phyloP scores from a whole-genome alignment of 2,888 invertebrate species.

The Pandemis corylana region DNA sequence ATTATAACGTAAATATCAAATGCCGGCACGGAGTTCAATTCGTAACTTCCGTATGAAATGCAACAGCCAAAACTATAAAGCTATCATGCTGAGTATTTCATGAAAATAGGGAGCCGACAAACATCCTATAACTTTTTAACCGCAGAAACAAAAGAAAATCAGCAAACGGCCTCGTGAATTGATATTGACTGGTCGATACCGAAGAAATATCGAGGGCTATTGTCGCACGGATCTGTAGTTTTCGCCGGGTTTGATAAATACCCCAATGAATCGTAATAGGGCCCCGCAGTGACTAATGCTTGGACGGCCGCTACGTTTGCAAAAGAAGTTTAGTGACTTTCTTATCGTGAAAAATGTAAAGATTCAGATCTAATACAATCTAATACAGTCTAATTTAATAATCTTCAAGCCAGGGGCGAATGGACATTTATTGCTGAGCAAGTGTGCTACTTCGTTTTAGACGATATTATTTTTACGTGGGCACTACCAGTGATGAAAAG shows the following conservation, averaged over 20 bases:
- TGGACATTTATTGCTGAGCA: neutral
- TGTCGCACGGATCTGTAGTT: slow-evolving; percentile 32
- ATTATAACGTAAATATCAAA: too few relatives aligned
- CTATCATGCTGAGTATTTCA: too few relatives aligned
- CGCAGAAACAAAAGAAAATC: slow-evolving; percentile 6
- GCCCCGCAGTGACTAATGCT: slow-evolving; percentile 30
- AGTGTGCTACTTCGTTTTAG: too few relatives aligned
- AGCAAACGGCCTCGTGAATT: slow-evolving; percentile 16
- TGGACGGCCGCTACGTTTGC: slow-evolving; percentile 31
- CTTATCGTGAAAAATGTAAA: slow-evolving; percentile 28
- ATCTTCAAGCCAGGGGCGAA: neutral
- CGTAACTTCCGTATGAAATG: too few relatives aligned
- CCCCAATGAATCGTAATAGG: slow-evolving; percentile 41
- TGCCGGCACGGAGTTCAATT: too few relatives aligned
- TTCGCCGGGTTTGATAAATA: slow-evolving; percentile 38
- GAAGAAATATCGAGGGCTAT: slow-evolving; percentile 37
- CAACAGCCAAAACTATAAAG: neutral
- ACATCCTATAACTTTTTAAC: neutral
- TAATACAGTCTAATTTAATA: neutral
- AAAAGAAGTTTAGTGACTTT: slow-evolving; percentile 25
- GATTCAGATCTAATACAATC: neutral
- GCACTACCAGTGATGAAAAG: too few relatives aligned
- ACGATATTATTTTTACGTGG: too few relatives aligned
- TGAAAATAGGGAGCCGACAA: neutral
- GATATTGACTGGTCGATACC: slow-evolving; percentile 36